A percentile compares a stretch with the other conserved stretches of the same genome.
Evolutionary conservation across 2,797 vertebrate species (phyloP).

Genomic region (Otus scops): DNA sequence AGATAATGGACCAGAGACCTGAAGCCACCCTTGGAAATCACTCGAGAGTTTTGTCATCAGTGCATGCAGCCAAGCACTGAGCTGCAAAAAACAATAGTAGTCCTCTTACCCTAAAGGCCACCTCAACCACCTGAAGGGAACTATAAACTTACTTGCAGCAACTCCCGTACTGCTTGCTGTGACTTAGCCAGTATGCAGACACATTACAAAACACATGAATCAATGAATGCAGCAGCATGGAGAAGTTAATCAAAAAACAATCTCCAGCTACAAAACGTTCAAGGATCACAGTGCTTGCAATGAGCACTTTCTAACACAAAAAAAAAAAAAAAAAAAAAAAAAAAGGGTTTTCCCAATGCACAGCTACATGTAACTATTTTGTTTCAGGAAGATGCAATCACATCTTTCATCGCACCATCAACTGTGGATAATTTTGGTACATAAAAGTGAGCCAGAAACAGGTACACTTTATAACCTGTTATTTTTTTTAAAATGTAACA

Average conservation of each 20-base stretch:
- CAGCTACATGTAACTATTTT: neutral
- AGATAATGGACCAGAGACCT: neutral
- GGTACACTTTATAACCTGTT: neutral
- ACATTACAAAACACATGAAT: neutral
- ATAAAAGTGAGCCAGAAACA: neutral
- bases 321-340: neutral
- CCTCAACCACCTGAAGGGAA: neutral
- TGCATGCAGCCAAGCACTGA: neutral
- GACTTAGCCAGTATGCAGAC: neutral
- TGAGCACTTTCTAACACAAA: fast-evolving
- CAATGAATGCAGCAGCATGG: neutral
- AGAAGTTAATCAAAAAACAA: neutral
- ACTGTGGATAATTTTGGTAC: neutral
- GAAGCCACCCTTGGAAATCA: neutral
- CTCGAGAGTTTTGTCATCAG: neutral
- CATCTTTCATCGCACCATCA: neutral
- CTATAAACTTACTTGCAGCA: neutral
- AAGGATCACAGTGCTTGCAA: neutral
- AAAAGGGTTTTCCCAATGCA: neutral
- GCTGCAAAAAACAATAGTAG: neutral
- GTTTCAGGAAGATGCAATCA: neutral
- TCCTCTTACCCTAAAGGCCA: neutral
- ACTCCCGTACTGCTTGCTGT: neutral
- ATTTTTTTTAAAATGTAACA: neutral
- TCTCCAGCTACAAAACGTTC: neutral